phyloP scores from a whole-genome alignment of 2,797 vertebrate species.

The Tragopan temminckii region DNA sequence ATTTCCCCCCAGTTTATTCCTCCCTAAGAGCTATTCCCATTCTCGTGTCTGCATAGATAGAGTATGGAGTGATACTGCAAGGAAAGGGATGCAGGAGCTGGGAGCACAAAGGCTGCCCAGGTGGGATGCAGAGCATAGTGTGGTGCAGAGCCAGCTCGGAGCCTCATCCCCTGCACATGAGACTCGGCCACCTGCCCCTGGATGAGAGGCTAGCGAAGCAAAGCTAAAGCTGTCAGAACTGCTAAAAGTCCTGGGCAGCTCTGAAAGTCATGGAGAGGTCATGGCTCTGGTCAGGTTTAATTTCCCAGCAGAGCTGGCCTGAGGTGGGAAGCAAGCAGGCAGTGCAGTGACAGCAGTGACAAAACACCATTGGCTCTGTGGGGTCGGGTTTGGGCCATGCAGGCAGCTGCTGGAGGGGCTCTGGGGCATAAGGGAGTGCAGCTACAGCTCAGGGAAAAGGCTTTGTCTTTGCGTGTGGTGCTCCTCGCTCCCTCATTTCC shows the following conservation, averaged over 20 bases:
- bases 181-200: not conserved
- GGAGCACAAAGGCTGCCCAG: not conserved
- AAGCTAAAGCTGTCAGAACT: not conserved
- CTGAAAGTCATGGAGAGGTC: not conserved
- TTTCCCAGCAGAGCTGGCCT: slow-evolving; percentile 22
- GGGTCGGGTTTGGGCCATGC: not conserved
- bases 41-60: rapidly evolving
- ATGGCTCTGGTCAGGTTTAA: not conserved
- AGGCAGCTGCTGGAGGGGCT: rapidly evolving
- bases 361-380: rapidly evolving
- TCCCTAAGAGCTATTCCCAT: rapidly evolving
- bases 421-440: not conserved
- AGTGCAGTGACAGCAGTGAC: not conserved
- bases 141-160: not conserved
- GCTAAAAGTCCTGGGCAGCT: rapidly evolving
- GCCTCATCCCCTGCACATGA: rapidly evolving
- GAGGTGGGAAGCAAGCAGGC: not conserved
- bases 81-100: not conserved
- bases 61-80: not conserved
- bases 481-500: not conserved
- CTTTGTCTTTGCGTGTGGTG: not conserved
- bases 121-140: not conserved
- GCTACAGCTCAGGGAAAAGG: not conserved
- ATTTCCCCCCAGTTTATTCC: not conserved
- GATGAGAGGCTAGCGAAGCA: not conserved